Conservation (phyloP, 2,113 vertebrate species). For the Fukomys damarensis region DNA sequence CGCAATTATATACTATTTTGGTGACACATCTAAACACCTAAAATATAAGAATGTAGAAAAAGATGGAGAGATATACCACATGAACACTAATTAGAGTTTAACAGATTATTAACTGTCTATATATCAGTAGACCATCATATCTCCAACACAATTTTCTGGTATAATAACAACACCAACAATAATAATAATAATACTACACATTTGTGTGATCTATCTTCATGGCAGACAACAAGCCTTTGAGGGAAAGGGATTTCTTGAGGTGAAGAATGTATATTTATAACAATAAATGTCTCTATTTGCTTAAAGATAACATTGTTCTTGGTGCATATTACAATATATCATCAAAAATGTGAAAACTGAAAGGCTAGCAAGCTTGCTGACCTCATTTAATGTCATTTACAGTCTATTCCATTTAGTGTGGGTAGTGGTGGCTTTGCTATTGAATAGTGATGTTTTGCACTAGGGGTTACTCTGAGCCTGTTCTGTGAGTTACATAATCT, state of each 20-base stretch:
- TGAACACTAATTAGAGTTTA: background rate
- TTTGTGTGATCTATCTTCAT: too few relatives aligned
- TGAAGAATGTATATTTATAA: background rate
- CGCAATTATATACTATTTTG: background rate
- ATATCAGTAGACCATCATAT: too few relatives aligned
- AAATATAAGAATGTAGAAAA: background rate
- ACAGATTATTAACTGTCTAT: background rate
- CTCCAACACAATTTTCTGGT: background rate
- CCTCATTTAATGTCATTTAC: background rate
- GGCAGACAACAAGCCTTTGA: too few relatives aligned
- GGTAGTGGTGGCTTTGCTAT: background rate
- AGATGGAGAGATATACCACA: background rate
- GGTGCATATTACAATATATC: too few relatives aligned
- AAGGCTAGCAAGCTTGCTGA: background rate
- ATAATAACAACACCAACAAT: background rate
- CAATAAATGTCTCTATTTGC: background rate
- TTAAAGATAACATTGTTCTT: background rate
- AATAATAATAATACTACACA: background rate
- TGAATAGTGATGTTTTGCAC: accelerated
- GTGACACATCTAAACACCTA: background rate
- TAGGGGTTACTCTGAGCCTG: background rate
- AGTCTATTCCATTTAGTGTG: background rate
- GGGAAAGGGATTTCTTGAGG: background rate
- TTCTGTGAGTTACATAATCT: background rate
- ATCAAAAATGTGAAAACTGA: background rate